phyloP scores from a whole-genome alignment of 2,888 invertebrate genomes.

The Trilocha varians region DNA sequence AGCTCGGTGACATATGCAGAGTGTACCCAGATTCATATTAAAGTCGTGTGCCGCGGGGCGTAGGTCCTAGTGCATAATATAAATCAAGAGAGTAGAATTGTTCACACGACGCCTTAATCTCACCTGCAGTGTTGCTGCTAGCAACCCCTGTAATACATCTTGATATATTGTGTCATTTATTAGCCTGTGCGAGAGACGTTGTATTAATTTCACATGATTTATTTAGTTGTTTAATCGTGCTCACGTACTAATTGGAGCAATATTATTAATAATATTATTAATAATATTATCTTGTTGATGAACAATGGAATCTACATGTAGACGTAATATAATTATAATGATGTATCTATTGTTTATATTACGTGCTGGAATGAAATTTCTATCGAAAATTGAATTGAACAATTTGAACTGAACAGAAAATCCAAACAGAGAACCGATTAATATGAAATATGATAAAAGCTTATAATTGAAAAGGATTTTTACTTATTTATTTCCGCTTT shows the following conservation, averaged over 20 bases:
- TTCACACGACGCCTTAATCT: constrained; percentile 41
- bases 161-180: constrained; percentile 57
- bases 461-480: too few species aligned
- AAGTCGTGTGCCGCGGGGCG: constrained; percentile 16
- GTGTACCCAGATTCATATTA: constrained; percentile 27
- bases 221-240: constrained; percentile 15
- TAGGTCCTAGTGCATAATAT: constrained; percentile 31
- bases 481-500: too few species aligned
- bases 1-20: constrained; percentile 19
- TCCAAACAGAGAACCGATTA: too few species aligned
- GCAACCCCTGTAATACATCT: constrained; percentile 40
- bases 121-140: constrained; percentile 42
- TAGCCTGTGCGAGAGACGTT: constrained; percentile 24
- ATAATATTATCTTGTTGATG: constrained; percentile 2
- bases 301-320: too few species aligned
- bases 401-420: too few species aligned
- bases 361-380: too few species aligned
- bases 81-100: constrained; percentile 37
- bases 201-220: constrained; percentile 25
- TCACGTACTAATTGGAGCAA: constrained; percentile 9
- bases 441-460: too few species aligned
- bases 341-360: too few species aligned
- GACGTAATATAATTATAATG: too few species aligned
- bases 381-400: too few species aligned
- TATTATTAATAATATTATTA: too few species aligned